A percentile compares a stretch with the other conserved stretches of the same genome.
phyloP scores from a whole-genome alignment of 1,140 invertebrate genomes.

The Hesperophylax magnus region DNA sequence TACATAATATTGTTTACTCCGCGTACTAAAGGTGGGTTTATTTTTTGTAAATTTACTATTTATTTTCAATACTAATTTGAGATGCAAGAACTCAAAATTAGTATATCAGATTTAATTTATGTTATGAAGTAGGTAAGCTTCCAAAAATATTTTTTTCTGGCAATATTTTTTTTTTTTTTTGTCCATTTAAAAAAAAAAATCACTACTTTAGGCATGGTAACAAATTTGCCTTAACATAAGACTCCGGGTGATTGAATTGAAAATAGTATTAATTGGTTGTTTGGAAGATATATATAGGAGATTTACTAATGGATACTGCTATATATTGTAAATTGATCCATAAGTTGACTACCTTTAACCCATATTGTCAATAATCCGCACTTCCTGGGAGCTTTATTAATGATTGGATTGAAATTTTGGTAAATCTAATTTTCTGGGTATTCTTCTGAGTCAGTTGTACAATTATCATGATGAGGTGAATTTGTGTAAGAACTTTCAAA shows the following conservation, averaged over 20 bases:
- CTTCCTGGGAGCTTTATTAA: too few relatives aligned
- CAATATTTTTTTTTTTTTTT: neutral
- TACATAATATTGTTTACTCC: neutral
- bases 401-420: too few relatives aligned
- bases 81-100: neutral
- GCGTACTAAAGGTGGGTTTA: neutral
- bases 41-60: neutral
- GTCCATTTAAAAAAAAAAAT: too few relatives aligned
- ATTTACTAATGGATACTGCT: too few relatives aligned
- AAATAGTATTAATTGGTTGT: conserved; percentile 1
- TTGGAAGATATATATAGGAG: too few relatives aligned
- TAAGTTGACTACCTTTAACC: too few relatives aligned
- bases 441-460: too few relatives aligned
- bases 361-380: too few relatives aligned
- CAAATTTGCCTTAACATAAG: conserved; percentile 12
- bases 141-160: neutral
- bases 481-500: too few relatives aligned
- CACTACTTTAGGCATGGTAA: neutral
- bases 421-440: too few relatives aligned
- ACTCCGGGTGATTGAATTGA: neutral
- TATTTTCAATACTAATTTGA: neutral
- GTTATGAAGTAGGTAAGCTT: neutral
- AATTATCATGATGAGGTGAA: too few relatives aligned
- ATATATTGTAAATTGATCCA: too few relatives aligned
- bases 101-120: neutral